Base-by-base conservation (phyloP, 2,888 invertebrate genomes). In the Agrypnus murinus region DNA sequence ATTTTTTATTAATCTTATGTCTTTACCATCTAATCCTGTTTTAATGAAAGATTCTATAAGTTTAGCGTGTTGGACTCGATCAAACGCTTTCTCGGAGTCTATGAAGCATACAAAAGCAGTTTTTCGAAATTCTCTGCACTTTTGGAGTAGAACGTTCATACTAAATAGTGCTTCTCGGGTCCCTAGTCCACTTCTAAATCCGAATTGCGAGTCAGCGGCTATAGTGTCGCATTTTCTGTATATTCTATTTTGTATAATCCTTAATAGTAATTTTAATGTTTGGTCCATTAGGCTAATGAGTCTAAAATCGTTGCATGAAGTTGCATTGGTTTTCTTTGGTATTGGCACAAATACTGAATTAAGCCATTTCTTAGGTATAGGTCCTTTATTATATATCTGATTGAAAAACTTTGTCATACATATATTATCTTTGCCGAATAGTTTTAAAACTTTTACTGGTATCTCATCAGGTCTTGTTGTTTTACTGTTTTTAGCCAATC, bases 61-160 rank as follows among this genome's bases (percentile, higher is more conserved):
- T 19, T 19, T 12, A 14, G 2, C 2, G 40, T 43, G n/a, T 43
- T 43, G 40, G 12, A 43, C n/a, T 19, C 15, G 19, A 12, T 19
- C 19, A 2, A 17, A 48, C 9, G 3, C 17, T 19, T 48, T 17
- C 15, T 46, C 46, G 5, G 15, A 9, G 19, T 48, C 19, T 25
- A 19, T 19, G 1, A 2, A 48, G 19, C 48, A 19, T 5, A 48
- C 48, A n/a, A 48, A 46, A 3, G 2, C 48, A 10, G n/a, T 17
- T 48, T 48, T 48, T 19, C 19, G 48, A n/a, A 19, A 48, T n/a
- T n/a, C n/a, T n/a, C n/a, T n/a, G n/a, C n/a, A n/a, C n/a, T n/a
- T n/a, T n/a, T n/a, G n/a, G n/a, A 17, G 25, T 48, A 48, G n/a
- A 19, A 19, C 8, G 48, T 48, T 48, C 48, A 48, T 48, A 19